phyloP scores from a whole-genome alignment of 2,113 vertebrate genomes.

The Hippocampus zosterae region DNA sequence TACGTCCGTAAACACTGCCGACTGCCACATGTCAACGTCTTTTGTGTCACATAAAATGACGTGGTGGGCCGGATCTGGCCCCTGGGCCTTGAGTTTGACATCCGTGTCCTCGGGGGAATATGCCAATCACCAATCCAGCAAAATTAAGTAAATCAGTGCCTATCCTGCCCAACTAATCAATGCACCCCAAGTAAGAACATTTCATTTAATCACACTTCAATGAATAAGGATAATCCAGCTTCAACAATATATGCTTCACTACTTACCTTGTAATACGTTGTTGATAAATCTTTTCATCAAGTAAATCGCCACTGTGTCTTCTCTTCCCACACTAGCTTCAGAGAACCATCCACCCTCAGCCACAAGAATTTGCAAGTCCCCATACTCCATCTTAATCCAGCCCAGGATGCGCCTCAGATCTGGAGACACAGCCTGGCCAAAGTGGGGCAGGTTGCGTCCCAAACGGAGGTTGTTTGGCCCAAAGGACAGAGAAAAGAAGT shows the following conservation, averaged over 20 bases:
- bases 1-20: too few species aligned
- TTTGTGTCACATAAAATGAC: too few species aligned
- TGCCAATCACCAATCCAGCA: too few species aligned
- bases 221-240: too few species aligned
- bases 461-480: conserved; percentile 86
- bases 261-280: conserved; percentile 86
- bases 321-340: conserved; percentile 77
- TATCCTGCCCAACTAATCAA: too few species aligned
- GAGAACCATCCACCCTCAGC: conserved; percentile 94
- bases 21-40: too few species aligned
- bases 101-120: too few species aligned
- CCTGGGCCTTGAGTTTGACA: too few species aligned
- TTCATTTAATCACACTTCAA: too few species aligned
- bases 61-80: too few species aligned
- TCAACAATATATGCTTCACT: background rate
- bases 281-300: conserved; percentile 91
- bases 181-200: too few species aligned
- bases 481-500: conserved; percentile 96
- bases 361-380: conserved; percentile 79
- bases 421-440: conserved; percentile 78
- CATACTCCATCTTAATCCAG: conserved; percentile 90
- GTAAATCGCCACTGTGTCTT: conserved; percentile 88
- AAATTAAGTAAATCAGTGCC: too few species aligned
- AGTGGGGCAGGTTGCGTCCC: conserved; percentile 62
- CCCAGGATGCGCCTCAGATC: conserved; percentile 79